Base-by-base conservation (phyloP, 2,113 vertebrate genomes). In the Gulo gulo region DNA sequence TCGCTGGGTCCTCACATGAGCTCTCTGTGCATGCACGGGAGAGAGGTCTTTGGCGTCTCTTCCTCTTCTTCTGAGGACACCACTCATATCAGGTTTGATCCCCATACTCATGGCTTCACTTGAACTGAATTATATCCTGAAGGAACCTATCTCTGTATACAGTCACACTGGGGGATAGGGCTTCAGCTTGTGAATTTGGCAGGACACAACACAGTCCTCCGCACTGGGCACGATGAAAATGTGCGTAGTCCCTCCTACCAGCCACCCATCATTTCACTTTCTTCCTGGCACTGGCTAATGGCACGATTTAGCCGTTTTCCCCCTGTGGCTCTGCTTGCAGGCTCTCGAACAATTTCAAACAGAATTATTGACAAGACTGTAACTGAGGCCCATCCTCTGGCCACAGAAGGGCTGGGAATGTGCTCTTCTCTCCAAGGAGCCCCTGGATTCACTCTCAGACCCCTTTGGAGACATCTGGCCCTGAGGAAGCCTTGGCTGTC, bases 11-110 rank as follows among this genome's bases (percentile, higher is more conserved):
- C 24, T 47, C 39, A 13, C 24, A 3, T 80, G 45, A 20, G 52
- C 29, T 69, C 31, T 61, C 23, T 81, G 24, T n/a, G 31, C 16
- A 0, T n/a, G 21, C 34, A 42, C 55, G 15, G 47, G 42, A 88
- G 8, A 31, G 26, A 36, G 20, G 0, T 69, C 13, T 71, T 14
- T 23, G 50, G 55, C 52, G 12, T 87, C 39, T 93, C 36, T 23
- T 61, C 36, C n/a, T 93, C 69, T n/a, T 63, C 13, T 73, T 61
- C 61, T 57, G 39, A 76, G 52, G 39, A 93, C 47, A 87, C 65
- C 36, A 61, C 67, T 78, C 23, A 24, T 59, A 52, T 26, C 26
- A 16, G 80, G 29, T 83, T 57, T 45, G 31, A 45, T 29, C 39
- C 39, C 13, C 52, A 73, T 36, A 8, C 69, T 42, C 29, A 24